A percentile compares a stretch with the other conserved stretches of the same genome.
Conservation (phyloP, 2,113 vertebrate species). For the Ascaphus truei region DNA sequence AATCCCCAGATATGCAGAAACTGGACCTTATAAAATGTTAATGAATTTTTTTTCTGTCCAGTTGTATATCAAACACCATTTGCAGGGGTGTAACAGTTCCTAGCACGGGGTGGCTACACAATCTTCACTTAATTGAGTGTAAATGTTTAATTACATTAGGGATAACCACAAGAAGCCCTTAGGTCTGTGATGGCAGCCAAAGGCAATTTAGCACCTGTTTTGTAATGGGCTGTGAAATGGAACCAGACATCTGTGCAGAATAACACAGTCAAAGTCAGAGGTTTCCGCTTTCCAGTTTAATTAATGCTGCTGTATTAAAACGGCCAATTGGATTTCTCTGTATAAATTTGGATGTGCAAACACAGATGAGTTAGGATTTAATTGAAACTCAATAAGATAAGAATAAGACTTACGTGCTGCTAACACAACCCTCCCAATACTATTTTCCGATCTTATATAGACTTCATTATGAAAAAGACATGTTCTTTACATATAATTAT, state of each 20-base stretch:
- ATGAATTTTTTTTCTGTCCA: too few species aligned
- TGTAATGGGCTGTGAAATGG: slow-evolving; percentile 38
- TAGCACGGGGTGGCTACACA: slow-evolving; percentile 21
- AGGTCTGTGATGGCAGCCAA: slow-evolving; percentile 40
- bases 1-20: too few species aligned
- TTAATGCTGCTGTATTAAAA: too few species aligned
- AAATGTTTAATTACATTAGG: slow-evolving; percentile 51
- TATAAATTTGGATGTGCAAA: too few species aligned
- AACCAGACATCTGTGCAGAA: slow-evolving; percentile 50
- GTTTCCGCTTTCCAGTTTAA: slow-evolving; percentile 12
- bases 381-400: too few species aligned
- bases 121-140: slow-evolving; percentile 46
- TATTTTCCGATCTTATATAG: too few species aligned
- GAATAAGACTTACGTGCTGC: too few species aligned
- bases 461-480: too few species aligned
- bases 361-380: too few species aligned
- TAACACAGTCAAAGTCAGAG: slow-evolving; percentile 40
- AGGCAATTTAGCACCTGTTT: slow-evolving; percentile 50
- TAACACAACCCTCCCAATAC: neutral
- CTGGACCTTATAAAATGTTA: too few species aligned
- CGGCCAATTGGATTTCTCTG: too few species aligned
- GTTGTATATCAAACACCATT: neutral
- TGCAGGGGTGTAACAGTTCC: slow-evolving; percentile 7
- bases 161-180: slow-evolving; percentile 41
- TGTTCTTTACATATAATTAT: too few species aligned